These are phyloP conservation scores for Antheraea pernyi DNA, from an alignment of 1,140 invertebrate genomes.

Conservation along the genomic window DNA sequence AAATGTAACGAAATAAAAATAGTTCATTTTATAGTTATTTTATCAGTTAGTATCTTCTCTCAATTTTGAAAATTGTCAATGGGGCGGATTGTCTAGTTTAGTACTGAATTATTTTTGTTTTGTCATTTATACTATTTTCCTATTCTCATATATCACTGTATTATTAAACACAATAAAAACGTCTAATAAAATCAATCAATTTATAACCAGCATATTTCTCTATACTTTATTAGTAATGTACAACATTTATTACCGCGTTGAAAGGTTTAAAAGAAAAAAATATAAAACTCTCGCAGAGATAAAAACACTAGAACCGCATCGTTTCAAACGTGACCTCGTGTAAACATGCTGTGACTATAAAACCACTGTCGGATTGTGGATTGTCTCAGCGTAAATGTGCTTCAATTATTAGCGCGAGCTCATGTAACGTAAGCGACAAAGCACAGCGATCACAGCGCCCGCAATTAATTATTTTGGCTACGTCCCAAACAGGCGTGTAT, in stretches of 20 bases:
- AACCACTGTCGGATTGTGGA: conserved; percentile 1
- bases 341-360: not conserved
- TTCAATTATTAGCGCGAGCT: not conserved
- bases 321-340: not conserved
- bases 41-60: too few species aligned
- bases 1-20: too few species aligned
- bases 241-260: not conserved
- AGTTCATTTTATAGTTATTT: too few species aligned
- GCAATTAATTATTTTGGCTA: conserved; percentile 1
- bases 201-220: not conserved
- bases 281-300: not conserved
- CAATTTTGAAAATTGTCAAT: too few species aligned
- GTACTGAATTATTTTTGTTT: too few species aligned
- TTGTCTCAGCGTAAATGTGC: not conserved
- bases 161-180: not conserved
- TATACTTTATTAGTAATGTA: not conserved
- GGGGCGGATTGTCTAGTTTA: too few species aligned
- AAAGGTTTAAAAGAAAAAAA: not conserved
- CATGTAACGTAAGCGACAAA: conserved; percentile 1
- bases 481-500: not conserved
- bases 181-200: not conserved
- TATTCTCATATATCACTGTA: not conserved
- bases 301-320: conserved; percentile 1
- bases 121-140: not conserved
- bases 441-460: not conserved